Base-by-base conservation (phyloP, 1,140 invertebrate species). In the Drosophila pseudoobscura region DNA sequence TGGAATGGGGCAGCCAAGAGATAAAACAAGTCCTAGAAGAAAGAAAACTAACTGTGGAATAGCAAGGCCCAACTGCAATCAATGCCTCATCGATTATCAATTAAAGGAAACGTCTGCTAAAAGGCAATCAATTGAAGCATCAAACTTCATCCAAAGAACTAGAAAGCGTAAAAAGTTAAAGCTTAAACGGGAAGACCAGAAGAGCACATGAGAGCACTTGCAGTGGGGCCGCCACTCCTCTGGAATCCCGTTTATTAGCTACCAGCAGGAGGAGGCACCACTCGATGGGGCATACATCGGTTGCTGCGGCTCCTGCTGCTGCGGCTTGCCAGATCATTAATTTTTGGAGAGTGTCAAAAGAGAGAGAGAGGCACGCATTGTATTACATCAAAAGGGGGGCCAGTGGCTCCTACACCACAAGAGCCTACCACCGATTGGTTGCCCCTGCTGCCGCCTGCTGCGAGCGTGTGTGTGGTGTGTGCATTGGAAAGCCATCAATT, bases 321-420 rank as follows among this genome's bases (percentile, higher is more conserved):
- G 58, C 60, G 79, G 69, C 74, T 59, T 65, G 56, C 60, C 62
- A 78, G 74, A 87, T 87, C 82, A 82, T 87, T 87, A 87, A 87
- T 87, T 80, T 87, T 62, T 68, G 74, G 69, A 53, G 64, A 78
- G 73, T 80, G 71, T 61, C 64, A 85, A 80, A 74, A 8, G 31
- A 29, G 29, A 6, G 29, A 31, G 56, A 63, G 53, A 63, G 29
- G 47, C 46, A 61, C 47, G 53, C 47, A 64, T 85, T 85, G 80
- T 74, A 58, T 84, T 72, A 70, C 79, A 83, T 55, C 61, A 58
- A 80, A 59, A 44, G 61, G 41, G 47, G 3, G 39, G 52, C 22
- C 24, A 44, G 43, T 45, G 22, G 11, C 2, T 43, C 3, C 45
- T n/a, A 24, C 41, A 39, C 35, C 35, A 39, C 35, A 39, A 39